phyloP scores from a whole-genome alignment of 2,888 invertebrate genomes.

The Spialia ferax region DNA sequence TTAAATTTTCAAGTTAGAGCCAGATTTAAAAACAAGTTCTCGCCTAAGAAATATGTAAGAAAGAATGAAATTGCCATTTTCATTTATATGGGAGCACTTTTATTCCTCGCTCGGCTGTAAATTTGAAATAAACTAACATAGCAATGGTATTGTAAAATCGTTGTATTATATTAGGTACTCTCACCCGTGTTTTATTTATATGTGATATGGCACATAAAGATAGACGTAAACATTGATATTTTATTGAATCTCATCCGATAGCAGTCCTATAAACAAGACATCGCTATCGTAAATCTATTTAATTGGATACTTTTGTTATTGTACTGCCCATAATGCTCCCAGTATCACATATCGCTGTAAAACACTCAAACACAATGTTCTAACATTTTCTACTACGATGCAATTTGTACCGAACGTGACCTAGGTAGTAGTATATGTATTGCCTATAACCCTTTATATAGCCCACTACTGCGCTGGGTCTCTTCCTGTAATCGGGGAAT shows the following conservation, averaged over 20 bases:
- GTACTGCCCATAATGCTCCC: not conserved
- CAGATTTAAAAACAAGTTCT: constrained; percentile 26
- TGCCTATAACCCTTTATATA: too few relatives aligned
- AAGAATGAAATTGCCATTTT: constrained; percentile 39
- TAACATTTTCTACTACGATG: not conserved
- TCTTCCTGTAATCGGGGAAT: too few relatives aligned
- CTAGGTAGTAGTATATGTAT: too few relatives aligned
- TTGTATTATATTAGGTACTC: constrained; percentile 47
- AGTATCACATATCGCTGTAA: not conserved
- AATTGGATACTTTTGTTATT: constrained; percentile 41
- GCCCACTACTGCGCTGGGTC: too few relatives aligned
- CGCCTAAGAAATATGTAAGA: constrained; percentile 30
- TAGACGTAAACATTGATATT: constrained; percentile 71
- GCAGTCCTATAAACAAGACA: constrained; percentile 71
- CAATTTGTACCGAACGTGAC: not conserved
- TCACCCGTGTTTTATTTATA: constrained; percentile 69
- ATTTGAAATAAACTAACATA: constrained; percentile 44
- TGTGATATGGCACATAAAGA: constrained; percentile 79
- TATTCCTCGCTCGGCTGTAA: constrained; percentile 25
- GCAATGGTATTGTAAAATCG: constrained; percentile 56
- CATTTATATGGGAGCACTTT: constrained; percentile 29
- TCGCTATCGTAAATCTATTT: constrained; percentile 70
- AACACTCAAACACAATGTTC: not conserved
- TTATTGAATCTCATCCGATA: constrained; percentile 70
- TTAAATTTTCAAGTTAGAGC: constrained; percentile 13